phyloP scores from a whole-genome alignment of 1,140 invertebrate species.

The Periplaneta americana region DNA sequence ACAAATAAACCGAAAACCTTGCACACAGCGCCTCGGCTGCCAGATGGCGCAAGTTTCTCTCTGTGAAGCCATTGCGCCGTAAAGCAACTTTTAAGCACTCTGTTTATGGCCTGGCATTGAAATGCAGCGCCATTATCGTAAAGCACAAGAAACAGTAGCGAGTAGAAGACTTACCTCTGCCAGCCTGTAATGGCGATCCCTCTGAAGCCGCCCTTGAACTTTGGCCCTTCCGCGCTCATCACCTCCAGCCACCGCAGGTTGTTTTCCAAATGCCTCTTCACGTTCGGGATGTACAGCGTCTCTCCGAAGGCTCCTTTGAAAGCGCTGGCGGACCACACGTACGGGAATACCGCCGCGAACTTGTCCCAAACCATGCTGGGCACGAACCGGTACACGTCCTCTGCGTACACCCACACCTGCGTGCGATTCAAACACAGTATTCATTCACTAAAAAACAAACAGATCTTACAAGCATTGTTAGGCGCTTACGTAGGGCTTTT shows the following conservation, averaged over 20 bases:
- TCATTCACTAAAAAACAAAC: no score
- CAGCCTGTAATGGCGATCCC: conserved; percentile 63
- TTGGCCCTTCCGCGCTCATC: conserved; percentile 45
- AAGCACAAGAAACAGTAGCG: background rate
- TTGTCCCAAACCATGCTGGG: conserved; percentile 64
- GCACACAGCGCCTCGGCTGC: no score
- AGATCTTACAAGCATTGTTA: no score
- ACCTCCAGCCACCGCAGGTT: conserved; percentile 66
- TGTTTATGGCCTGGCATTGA: background rate
- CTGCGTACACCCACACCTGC: conserved; percentile 50
- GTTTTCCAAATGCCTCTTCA: conserved; percentile 62
- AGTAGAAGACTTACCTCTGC: conserved; percentile 45
- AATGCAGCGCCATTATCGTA: background rate
- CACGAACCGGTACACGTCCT: conserved; percentile 49
- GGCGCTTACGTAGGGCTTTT: no score
- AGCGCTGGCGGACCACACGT: conserved; percentile 89
- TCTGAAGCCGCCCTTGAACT: conserved; percentile 51
- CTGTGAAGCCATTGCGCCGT: background rate
- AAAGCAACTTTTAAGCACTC: background rate
- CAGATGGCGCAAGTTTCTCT: no score
- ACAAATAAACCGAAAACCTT: no score
- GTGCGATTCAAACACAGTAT: no score
- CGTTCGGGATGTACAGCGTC: conserved; percentile 57
- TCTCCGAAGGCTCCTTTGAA: conserved; percentile 88
- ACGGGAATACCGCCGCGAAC: conserved; percentile 74